Conservation (phyloP, 2,113 vertebrate species). For the Rhabdomys dilectus region DNA sequence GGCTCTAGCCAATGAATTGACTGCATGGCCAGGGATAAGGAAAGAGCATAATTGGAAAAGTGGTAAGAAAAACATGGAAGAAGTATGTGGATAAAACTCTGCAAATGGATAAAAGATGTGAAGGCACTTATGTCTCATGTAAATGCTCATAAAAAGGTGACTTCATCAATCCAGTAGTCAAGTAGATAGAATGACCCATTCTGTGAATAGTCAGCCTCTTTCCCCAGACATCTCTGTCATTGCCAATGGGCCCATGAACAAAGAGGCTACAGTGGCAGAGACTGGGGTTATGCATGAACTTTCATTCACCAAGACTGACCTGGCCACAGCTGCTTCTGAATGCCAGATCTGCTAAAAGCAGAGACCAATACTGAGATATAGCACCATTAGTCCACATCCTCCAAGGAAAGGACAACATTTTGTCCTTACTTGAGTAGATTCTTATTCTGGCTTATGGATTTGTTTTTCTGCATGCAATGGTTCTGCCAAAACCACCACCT, state of each 20-base stretch:
- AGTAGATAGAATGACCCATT: background rate
- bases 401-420: background rate
- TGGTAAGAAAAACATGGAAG: background rate
- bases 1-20: background rate
- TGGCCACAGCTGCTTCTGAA: no score
- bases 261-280: background rate
- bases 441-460: background rate
- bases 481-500: background rate
- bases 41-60: background rate
- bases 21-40: background rate
- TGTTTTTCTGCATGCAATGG: background rate
- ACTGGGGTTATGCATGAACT: background rate
- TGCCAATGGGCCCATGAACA: background rate
- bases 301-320: background rate
- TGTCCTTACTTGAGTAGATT: background rate
- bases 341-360: background rate
- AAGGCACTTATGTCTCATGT: background rate
- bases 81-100: background rate
- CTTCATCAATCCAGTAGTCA: background rate
- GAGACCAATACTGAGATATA: background rate
- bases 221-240: background rate
- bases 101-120: background rate
- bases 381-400: background rate
- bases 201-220: background rate
- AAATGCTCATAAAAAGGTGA: background rate